Evolutionary conservation across 2,113 vertebrate species (phyloP).

Genomic region (Labeo catla): DNA sequence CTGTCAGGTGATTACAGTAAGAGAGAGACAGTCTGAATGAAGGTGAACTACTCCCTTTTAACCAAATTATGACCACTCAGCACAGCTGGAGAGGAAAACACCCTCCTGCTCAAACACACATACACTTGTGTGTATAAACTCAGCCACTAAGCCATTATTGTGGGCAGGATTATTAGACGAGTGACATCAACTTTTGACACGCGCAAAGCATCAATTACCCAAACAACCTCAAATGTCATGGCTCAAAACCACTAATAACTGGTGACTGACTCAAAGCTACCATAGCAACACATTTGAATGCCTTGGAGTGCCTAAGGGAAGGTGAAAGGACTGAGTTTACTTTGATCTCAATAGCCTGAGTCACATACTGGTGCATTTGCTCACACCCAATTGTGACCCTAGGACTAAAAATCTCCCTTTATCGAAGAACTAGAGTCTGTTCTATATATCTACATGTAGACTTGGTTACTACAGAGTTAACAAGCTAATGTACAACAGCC

Average conservation of each 20-base stretch:
- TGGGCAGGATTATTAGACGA: slow-evolving; percentile 24
- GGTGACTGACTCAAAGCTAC: not conserved
- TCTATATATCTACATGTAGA: not conserved
- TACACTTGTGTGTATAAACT: not conserved
- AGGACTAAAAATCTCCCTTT: not conserved
- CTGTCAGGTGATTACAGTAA: slow-evolving; percentile 4
- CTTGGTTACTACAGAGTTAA: not conserved
- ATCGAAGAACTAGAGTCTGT: not conserved
- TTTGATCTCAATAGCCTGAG: slow-evolving; percentile 14
- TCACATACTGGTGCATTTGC: not conserved
- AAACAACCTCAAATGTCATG: not conserved
- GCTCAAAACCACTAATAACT: slow-evolving; percentile 25
- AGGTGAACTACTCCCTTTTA: slow-evolving; percentile 61
- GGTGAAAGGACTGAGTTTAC: not conserved
- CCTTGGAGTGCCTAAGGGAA: not conserved
- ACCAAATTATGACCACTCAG: slow-evolving; percentile 63
- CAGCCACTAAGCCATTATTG: not conserved
- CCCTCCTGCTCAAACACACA: not conserved
- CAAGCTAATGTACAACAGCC: not conserved
- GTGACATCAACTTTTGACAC: not conserved
- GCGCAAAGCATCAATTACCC: slow-evolving; percentile 14
- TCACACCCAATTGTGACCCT: not conserved
- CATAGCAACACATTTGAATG: slow-evolving; percentile 37
- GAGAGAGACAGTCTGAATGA: not conserved
- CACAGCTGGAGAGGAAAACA: slow-evolving; percentile 1